These are phyloP conservation scores for Balaenoptera acutorostrata DNA, from an alignment of 2,113 vertebrate genomes.

Conservation along the genomic window DNA sequence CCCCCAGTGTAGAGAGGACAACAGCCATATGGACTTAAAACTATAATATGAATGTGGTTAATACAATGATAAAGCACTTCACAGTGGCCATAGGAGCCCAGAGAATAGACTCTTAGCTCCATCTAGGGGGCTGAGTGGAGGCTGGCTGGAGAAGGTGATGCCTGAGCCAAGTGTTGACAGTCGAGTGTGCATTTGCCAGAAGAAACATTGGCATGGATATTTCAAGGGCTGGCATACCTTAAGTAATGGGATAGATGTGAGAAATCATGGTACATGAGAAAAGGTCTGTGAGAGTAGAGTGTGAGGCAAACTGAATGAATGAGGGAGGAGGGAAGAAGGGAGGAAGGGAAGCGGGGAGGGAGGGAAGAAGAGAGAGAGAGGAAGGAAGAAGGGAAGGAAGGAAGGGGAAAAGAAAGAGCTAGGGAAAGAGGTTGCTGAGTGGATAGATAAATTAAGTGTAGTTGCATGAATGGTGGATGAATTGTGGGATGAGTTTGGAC, in stretches of 20 bases:
- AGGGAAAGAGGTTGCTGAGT: background rate
- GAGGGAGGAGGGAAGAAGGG: too few species aligned
- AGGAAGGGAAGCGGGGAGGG: rapidly evolving
- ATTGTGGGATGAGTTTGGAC: background rate
- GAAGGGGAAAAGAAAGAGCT: too few species aligned
- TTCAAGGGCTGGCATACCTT: background rate
- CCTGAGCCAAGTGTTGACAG: background rate
- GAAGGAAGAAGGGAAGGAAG: rapidly evolving
- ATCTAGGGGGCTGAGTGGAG: background rate
- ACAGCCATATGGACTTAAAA: background rate
- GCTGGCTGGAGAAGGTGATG: background rate
- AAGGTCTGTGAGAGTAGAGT: background rate
- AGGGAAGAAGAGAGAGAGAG: rapidly evolving
- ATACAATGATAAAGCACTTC: background rate
- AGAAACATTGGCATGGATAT: background rate
- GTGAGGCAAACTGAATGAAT: background rate
- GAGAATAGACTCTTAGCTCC: background rate
- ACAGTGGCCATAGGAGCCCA: background rate
- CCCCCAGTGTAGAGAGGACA: background rate
- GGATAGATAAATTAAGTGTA: background rate
- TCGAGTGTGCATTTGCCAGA: background rate
- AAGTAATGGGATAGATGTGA: background rate
- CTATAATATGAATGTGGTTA: background rate
- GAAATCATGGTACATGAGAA: background rate
- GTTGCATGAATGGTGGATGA: too few species aligned